A percentile compares a stretch with the other conserved stretches of the same genome.
Evolutionary conservation across 2,888 invertebrate species (phyloP).

Genomic region (Synanthedon tipuliformis): DNA sequence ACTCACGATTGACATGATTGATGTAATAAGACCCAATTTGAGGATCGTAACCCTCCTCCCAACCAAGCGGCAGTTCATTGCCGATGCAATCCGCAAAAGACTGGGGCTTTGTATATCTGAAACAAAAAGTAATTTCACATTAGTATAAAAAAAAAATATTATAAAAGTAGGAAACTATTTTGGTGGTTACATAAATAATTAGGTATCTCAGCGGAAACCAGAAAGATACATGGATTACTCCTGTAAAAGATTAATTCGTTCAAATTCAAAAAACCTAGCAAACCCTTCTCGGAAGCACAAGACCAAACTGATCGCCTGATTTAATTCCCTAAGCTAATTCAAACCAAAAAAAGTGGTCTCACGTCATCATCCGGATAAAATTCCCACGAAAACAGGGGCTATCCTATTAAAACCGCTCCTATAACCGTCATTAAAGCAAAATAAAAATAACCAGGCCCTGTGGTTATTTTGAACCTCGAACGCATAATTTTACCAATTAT

Average conservation of each 20-base stretch:
- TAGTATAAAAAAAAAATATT: not conserved
- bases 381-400: constrained; percentile 47
- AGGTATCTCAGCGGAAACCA: too few relatives aligned
- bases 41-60: constrained; percentile 96
- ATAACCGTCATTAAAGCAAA: constrained; percentile 56
- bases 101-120: constrained; percentile 95
- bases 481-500: constrained; percentile 43
- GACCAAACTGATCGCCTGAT: not conserved
- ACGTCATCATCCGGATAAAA: constrained; percentile 8
- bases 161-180: not conserved
- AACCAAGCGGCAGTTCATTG: constrained; percentile 95
- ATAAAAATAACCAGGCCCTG: constrained; percentile 39
- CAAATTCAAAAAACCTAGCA: not conserved
- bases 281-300: constrained; percentile 1
- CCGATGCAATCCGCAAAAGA: constrained; percentile 98
- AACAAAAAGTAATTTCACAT: constrained; percentile 42
- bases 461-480: constrained; percentile 48
- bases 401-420: constrained; percentile 43
- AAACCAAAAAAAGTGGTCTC: constrained; percentile 2
- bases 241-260: not conserved
- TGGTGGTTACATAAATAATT: too few relatives aligned
- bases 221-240: too few relatives aligned
- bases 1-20: constrained; percentile 96
- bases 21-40: constrained; percentile 96
- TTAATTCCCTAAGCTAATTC: constrained; percentile 1